Base-by-base conservation (phyloP, 1,140 invertebrate species). In the Capitella teleta region DNA sequence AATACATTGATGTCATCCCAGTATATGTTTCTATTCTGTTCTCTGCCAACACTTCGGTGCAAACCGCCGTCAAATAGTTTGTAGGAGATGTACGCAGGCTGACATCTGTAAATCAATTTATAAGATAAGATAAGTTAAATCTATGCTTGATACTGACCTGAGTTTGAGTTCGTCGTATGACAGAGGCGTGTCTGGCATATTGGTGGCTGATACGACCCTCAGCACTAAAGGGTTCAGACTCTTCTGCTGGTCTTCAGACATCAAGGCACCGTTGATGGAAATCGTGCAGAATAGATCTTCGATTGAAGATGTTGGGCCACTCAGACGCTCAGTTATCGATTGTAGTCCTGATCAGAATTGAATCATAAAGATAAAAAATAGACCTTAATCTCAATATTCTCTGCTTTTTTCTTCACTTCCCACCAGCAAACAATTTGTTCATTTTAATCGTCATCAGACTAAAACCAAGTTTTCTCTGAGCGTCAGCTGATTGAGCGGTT, bases 1-100 rank as follows among this genome's bases (percentile, higher is more conserved):
- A 68, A 56, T 23, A 72, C 64, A 59, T 67, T 65, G 26, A 61
- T 57, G 53, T 72, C 70, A 53, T 72, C 61, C 61, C 61, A 72
- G 53, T 68, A 68, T 0, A 72, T 54, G 36, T 63, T 61, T 24
- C 47, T 54, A 14, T 36, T 56, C 51, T 70, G 68, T 19, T 61
- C 53, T 40, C 62, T 59, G 5, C 61, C 59, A 19, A 56, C 32
- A 42, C 61, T 68, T 37, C 48, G 40, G 47, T 70, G 61, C 6
- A 55, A 52, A 5, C 57, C 54, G 45, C 64, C 56, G 41, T 63
- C 61, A 38, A 62, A 63, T 52, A 72, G 67, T 26, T 64, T 50
- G 51, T 72, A 72, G 37, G 59, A 56, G 46, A 63, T 61, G 49
- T 63, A 67, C 16, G 59, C 61, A 42, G 67, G 62, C 16, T 62